Evolutionary conservation across 2,113 vertebrate genomes (phyloP), one percentile per base, ranked within the genome.

Genomic region (Geococcyx californianus): DNA sequence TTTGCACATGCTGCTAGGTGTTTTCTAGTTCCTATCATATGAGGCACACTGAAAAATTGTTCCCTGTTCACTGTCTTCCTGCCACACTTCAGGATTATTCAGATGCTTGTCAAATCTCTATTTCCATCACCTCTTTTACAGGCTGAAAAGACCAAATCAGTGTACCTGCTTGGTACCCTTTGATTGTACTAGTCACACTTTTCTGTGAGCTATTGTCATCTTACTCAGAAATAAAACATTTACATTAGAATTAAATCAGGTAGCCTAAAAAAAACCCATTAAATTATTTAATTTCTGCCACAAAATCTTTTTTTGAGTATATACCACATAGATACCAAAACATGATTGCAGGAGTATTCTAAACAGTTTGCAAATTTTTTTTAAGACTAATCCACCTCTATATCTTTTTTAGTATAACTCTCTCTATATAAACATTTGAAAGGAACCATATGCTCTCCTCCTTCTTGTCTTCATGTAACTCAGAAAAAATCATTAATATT

Each of bases 1-100:
- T 86, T 95, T 62, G 59, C 90, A 89, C 67, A 31, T 90, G 44
- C n/a, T 79, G 62, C 58, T 83, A 80, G 88, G 93, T 75, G 42
- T 78, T 93, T 84, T 72, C 56, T 76, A 36, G 79, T 28, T 86
- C 45, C 29, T 89, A 63, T 86, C 59, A 36, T 75, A 75, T 42
- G 31, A 83, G 13, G 19, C 38, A 79, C 17, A 42, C 67, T 88
- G 62, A 83, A 88, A 88, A 94, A 84, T 79, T 85, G 44, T 88
- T 83, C 49, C 40, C 36, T 60, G 9, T 47, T 88, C 21, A 14
- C 36, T 80, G 13, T 58, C 51, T 93, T 84, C 18, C 36, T 86
- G 54, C 31, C 28, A 3, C 56, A 6, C 49, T 86, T 94, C 76
- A 77, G 40, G 42, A 83, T 66, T 80, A 58, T 89, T 89, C 75